phyloP scores from a whole-genome alignment of 30 jellyfish, hydroid and myxozoan genomes.

The Hydractinia echinata region DNA sequence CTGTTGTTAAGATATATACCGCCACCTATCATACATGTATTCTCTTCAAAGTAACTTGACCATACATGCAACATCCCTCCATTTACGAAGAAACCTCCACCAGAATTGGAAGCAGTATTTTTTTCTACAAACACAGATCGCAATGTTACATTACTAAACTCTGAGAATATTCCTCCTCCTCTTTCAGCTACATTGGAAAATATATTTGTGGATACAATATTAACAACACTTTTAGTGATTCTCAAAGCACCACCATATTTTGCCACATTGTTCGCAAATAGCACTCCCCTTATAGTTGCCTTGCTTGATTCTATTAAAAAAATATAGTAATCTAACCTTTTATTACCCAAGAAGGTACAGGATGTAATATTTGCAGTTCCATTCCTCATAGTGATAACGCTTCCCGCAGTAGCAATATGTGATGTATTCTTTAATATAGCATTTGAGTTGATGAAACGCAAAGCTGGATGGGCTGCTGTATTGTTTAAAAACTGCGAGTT shows the following conservation, averaged over 20 bases:
- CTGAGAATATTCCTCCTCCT: conserved; percentile 2
- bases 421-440: background rate
- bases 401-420: background rate
- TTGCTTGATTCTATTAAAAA: too few species aligned
- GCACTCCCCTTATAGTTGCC: too few species aligned
- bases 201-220: background rate
- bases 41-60: background rate
- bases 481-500: too few species aligned
- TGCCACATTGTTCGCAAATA: background rate
- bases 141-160: background rate
- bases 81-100: background rate
- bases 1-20: background rate
- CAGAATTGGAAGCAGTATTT: background rate
- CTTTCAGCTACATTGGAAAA: background rate
- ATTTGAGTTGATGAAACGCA: background rate
- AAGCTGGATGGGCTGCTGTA: background rate
- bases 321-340: too few species aligned
- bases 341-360: background rate
- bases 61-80: background rate
- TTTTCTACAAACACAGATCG: background rate
- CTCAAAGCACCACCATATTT: background rate
- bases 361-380: background rate
- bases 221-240: background rate
- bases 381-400: background rate
- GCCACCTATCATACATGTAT: background rate